Base-by-base conservation (phyloP, 2,888 invertebrate genomes). In the Hoplodrina ambigua region DNA sequence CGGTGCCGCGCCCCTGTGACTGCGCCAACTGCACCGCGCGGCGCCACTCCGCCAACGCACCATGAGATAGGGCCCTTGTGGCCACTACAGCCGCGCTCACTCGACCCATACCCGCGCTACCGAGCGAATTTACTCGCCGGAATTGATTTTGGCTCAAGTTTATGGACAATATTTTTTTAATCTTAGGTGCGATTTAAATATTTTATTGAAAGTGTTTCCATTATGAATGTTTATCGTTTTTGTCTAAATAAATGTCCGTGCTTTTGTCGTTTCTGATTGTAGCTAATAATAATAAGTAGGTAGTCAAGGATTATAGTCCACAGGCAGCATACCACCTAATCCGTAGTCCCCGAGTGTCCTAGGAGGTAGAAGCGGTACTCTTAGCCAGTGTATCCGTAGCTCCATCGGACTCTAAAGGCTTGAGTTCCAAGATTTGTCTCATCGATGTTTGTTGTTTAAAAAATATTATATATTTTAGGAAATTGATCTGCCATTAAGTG, bases 11-110 rank as follows among this genome's bases (percentile, higher is more conserved):
- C 0, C 75, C 91, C 30, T 95, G 95, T 90, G 88, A 75, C 46
- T 95, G 95, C 89, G 80, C 83, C 75, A 95, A 95, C 89, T 95
- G 95, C 88, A 58, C 81, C 13, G 85, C 91, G 4, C 89, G 93
- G 2, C 89, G 92, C 20, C 85, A 87, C 75, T 90, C 91, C 49
- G 86, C 89, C 19, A 65, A 82, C 53, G 80, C 80, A 4, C 88
- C 89, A 62, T 91, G 89, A 90, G 74, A 73, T 55, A 19, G 65
- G 63, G 60, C 75, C 6, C 17, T 6, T 25, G 84, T 80, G 75
- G 78, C 76, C 65, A 82, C 83, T 55, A 86, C 85, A n/a, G 55
- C 79, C 30, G 72, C 84, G n/a, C 69, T 85, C 25, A 79, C 80
- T 5, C 78, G 83, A 15, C 85, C 89, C 6, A 78, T 88, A 68